phyloP scores from a whole-genome alignment of 2,888 invertebrate species.

The Sicus ferrugineus region DNA sequence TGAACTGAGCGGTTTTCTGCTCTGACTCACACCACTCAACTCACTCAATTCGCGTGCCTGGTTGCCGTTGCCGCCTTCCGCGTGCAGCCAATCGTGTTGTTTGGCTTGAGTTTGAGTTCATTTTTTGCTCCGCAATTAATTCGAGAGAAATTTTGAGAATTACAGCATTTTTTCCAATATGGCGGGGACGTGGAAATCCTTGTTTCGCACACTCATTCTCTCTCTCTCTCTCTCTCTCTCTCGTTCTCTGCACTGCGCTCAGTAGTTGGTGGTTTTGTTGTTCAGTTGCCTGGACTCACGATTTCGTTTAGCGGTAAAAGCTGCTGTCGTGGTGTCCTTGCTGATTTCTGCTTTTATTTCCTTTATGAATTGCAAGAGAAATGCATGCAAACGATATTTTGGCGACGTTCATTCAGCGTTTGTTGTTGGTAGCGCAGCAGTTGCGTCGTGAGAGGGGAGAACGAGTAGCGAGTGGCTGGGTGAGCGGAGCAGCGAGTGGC shows the following conservation, averaged over 20 bases:
- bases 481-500: background rate
- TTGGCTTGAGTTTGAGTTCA: background rate
- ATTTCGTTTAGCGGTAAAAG: background rate
- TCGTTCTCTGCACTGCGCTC: background rate
- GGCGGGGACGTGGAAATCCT: slow-evolving; percentile 33
- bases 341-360: background rate
- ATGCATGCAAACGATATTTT: slow-evolving; percentile 25
- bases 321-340: background rate
- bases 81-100: slow-evolving; percentile 42
- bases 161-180: slow-evolving; percentile 43
- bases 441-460: background rate
- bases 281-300: background rate
- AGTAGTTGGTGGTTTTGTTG: background rate
- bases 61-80: slow-evolving; percentile 44
- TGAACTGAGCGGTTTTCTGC: background rate
- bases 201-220: background rate
- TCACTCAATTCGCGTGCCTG: slow-evolving; percentile 38
- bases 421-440: background rate
- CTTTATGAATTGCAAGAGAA: slow-evolving; percentile 20
- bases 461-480: background rate
- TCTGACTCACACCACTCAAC: background rate
- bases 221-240: background rate
- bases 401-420: slow-evolving; percentile 14
- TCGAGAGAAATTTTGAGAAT: slow-evolving; percentile 19
- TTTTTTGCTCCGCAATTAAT: background rate